These are phyloP conservation scores for Vulpes vulpes DNA, from an alignment of 2,113 vertebrate species.

Conservation along the genomic window DNA sequence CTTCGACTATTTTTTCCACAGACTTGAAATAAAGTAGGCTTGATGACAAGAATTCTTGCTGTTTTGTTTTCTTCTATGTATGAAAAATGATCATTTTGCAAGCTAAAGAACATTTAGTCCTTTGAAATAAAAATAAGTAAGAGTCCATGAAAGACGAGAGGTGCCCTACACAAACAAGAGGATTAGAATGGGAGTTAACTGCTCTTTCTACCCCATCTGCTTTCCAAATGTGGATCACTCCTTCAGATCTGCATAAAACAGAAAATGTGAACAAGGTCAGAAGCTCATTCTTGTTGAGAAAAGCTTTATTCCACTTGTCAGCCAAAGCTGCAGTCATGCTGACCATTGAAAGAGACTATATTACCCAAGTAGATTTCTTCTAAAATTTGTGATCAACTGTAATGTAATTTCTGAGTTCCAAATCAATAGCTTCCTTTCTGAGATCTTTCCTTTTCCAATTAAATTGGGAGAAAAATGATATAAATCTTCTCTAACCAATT, in stretches of 20 bases:
- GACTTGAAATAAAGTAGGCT: slow-evolving; percentile 37
- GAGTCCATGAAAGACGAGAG: not conserved
- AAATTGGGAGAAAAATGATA: slow-evolving; percentile 41
- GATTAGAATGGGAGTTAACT: not conserved
- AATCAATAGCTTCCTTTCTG: slow-evolving; percentile 56
- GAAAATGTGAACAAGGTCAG: not conserved
- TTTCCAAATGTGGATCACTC: slow-evolving; percentile 55
- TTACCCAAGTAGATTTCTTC: not conserved
- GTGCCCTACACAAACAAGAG: not conserved
- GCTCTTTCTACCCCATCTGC: slow-evolving; percentile 35
- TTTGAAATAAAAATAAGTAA: slow-evolving; percentile 67
- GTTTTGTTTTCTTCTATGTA: slow-evolving; percentile 63
- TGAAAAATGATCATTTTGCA: slow-evolving; percentile 69
- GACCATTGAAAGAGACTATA: not conserved
- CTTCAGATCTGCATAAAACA: not conserved
- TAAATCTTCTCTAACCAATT: not conserved
- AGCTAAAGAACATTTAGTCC: slow-evolving; percentile 58
- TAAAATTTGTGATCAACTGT: slow-evolving; percentile 31
- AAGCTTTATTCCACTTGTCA: slow-evolving; percentile 17
- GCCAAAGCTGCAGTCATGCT: not conserved
- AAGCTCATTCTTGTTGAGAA: not conserved
- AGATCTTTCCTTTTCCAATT: not conserved
- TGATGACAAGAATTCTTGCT: slow-evolving; percentile 47
- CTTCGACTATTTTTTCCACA: slow-evolving; percentile 37
- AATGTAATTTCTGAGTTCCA: slow-evolving; percentile 43